Base-by-base conservation (phyloP, 2,113 vertebrate species). In the Pomatorhinus ruficollis region DNA sequence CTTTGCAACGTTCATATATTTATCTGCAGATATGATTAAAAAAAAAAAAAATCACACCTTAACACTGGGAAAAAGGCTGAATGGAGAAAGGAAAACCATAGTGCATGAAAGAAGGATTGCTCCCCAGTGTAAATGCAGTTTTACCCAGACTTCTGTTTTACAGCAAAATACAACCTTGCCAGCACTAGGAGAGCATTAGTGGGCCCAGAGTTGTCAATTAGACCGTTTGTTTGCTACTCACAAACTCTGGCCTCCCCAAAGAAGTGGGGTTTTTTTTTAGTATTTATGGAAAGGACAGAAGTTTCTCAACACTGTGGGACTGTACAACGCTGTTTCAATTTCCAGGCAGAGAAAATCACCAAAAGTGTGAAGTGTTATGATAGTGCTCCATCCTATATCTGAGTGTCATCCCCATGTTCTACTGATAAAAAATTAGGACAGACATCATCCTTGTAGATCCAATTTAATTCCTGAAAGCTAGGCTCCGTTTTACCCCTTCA, bases 301-400 rank as follows among this genome's bases (percentile, higher is more conserved):
- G 4, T 52, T 65, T 76, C 27, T 68, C 28, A 70, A 30, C 23
- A 61, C 18, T 9, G 5, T 30, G 20, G 20, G 27, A n/a, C 44
- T 54, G 66, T 60, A 37, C 15, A 84, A 79, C 0, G 0, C 15
- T 68, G 9, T 44, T 89, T 70, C 30, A 42, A 8, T 30, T 49
- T 31, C 82, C 50, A 42, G 53, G n/a, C 83, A 81, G 90, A 81
- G 12, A 56, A 94, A 87, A 94, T 45, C 33, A 54, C 28, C 71
- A 10, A 4, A 93, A 65, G 2, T 33, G 19, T 81, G 39, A 88
- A 65, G 20, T 39, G 59, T 30, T 66, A 12, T 47, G 10, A 11
- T 19, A 30, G 11, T 44, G 6, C 14, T 90, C 19, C 19, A 16
- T 74, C 9, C 5, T 61, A 28, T 52, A 47, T 28, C 24, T 65